Evolutionary conservation across 1,140 invertebrate genomes (phyloP).

Genomic region (Phenacoccus solenopsis): DNA sequence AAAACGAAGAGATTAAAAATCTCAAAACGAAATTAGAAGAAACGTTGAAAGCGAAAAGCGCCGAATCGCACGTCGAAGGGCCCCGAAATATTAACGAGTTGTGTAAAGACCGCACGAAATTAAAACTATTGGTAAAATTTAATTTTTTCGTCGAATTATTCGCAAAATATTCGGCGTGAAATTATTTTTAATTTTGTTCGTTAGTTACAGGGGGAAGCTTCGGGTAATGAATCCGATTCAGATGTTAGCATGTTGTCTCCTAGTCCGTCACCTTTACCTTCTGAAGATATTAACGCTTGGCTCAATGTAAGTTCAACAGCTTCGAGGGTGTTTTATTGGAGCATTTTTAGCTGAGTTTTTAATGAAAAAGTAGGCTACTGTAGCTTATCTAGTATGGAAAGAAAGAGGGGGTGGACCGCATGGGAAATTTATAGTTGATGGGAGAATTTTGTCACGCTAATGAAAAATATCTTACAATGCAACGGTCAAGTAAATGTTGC

Average conservation of each 20-base stretch:
- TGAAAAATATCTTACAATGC: too few relatives aligned
- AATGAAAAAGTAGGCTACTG: too few relatives aligned
- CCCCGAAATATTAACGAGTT: slow-evolving; percentile 4
- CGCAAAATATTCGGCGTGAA: too few relatives aligned
- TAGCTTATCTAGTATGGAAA: too few relatives aligned
- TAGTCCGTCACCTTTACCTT: not conserved
- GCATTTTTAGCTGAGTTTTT: too few relatives aligned
- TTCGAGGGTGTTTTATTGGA: too few relatives aligned
- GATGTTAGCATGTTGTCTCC: slow-evolving; percentile 12
- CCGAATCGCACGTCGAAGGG: not conserved
- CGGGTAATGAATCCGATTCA: slow-evolving; percentile 4
- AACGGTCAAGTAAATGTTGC: too few relatives aligned
- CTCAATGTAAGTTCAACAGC: not conserved
- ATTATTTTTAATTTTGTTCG: not conserved
- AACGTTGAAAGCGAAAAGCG: not conserved
- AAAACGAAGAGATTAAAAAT: not conserved
- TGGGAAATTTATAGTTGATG: too few relatives aligned
- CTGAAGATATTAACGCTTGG: not conserved
- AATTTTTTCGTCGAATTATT: not conserved
- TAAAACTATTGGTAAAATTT: not conserved
- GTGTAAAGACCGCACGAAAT: not conserved
- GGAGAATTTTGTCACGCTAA: too few relatives aligned
- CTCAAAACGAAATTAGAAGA: not conserved
- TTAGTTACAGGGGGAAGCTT: not conserved
- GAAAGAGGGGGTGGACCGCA: too few relatives aligned